Percentiles rank a stretch among this genome's conserved stretches.
Evolutionary conservation across 2,888 invertebrate species (phyloP).

Genomic region (Dasysyrphus tricinctus): DNA sequence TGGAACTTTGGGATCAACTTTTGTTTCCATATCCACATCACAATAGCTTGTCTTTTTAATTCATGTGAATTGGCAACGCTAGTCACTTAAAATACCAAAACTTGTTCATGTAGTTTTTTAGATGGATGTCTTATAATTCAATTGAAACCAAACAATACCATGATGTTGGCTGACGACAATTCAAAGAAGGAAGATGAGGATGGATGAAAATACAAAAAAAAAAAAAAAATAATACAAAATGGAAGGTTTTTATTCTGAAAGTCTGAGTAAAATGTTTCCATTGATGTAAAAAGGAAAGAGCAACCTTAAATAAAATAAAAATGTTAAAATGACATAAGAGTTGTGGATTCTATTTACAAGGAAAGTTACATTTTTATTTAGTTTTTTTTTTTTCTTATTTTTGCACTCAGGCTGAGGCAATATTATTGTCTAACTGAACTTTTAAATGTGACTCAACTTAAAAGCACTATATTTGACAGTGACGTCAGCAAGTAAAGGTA

Average conservation of each 20-base stretch:
- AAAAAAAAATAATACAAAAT: too few relatives aligned
- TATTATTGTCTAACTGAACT: not conserved
- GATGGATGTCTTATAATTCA: constrained; percentile 4
- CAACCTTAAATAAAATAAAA: not conserved
- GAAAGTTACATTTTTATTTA: not conserved
- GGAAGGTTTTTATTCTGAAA: constrained; percentile 9
- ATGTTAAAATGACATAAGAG: too few relatives aligned
- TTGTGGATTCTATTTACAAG: not conserved
- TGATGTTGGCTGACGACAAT: constrained; percentile 17
- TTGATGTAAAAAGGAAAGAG: not conserved
- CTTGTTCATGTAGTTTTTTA: too few relatives aligned
- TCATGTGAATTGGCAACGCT: too few relatives aligned
- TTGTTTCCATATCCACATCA: too few relatives aligned
- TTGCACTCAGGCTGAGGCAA: not conserved
- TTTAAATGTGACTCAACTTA: too few relatives aligned
- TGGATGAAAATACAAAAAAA: constrained; percentile 21
- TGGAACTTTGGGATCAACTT: too few relatives aligned
- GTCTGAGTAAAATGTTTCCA: not conserved
- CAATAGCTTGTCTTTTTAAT: too few relatives aligned
- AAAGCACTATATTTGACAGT: not conserved
- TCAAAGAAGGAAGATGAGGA: not conserved
- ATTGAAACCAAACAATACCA: constrained; percentile 36
- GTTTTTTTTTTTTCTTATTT: too few relatives aligned
- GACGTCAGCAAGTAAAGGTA: not conserved
- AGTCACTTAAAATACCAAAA: too few relatives aligned